Conservation (phyloP, 2,113 vertebrate species). For the Tenrec ecaudatus region DNA sequence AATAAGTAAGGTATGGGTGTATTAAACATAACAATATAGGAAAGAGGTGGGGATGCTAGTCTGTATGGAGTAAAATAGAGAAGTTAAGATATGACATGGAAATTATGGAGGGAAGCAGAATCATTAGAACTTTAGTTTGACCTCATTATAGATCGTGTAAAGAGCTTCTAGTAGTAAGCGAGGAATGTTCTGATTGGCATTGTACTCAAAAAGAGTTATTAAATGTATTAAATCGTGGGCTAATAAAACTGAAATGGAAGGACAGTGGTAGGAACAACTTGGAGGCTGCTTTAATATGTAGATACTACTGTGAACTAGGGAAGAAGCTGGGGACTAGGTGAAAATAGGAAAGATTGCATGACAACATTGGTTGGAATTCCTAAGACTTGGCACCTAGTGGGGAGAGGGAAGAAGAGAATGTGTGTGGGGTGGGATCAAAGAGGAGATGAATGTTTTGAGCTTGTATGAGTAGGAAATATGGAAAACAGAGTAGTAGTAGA, state of each 20-base stretch:
- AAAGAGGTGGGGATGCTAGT: neutral
- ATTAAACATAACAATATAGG: neutral
- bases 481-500: slow-evolving; percentile 44
- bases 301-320: neutral
- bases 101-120: neutral
- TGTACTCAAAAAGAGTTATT: neutral
- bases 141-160: neutral
- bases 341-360: neutral
- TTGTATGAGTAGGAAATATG: slow-evolving; percentile 29
- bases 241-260: neutral
- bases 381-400: neutral
- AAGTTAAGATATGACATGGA: neutral
- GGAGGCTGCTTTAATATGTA: neutral
- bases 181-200: neutral
- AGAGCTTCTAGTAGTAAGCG: neutral
- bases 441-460: neutral
- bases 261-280: neutral
- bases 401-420: neutral
- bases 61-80: neutral
- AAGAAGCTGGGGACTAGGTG: neutral
- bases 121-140: neutral
- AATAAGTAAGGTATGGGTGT: neutral
- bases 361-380: neutral
- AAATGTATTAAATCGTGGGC: neutral
- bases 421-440: neutral